phyloP scores from a whole-genome alignment of 2,113 vertebrate genomes.

The Octodon degus region DNA sequence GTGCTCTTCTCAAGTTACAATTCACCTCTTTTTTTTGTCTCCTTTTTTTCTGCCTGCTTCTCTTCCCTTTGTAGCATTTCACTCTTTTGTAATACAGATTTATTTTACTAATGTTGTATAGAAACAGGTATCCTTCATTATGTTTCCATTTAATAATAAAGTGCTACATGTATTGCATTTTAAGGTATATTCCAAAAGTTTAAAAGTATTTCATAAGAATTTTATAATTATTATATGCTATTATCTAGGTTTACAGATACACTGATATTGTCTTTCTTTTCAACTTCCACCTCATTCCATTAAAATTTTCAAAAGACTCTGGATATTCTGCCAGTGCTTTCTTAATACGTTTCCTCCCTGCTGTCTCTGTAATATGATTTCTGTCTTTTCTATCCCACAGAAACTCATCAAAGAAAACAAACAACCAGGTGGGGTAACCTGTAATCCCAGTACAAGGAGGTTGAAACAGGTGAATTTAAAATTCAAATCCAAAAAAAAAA shows the following conservation, averaged over 20 bases:
- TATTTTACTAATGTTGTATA: conserved; percentile 33
- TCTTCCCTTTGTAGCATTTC: background rate
- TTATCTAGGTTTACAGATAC: background rate
- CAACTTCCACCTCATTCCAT: background rate
- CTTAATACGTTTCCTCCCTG: background rate
- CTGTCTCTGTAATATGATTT: background rate
- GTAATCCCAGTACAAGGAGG: background rate
- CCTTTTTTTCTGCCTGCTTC: background rate
- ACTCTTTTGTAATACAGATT: conserved; percentile 27
- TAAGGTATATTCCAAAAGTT: background rate
- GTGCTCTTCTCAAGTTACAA: conserved; percentile 19
- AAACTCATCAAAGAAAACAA: conserved; percentile 38
- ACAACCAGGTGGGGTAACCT: background rate
- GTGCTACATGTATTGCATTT: background rate
- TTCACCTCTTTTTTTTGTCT: background rate
- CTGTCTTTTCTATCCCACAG: conserved; percentile 20
- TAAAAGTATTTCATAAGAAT: conserved; percentile 29
- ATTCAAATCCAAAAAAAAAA: background rate
- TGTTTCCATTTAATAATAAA: conserved; percentile 32
- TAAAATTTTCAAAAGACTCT: background rate
- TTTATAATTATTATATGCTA: conserved; percentile 39
- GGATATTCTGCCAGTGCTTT: background rate
- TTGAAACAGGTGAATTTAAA: background rate
- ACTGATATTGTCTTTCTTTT: background rate
- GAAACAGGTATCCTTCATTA: background rate